Conservation (phyloP, 2,888 invertebrate species). For the Chirona hameri region DNA sequence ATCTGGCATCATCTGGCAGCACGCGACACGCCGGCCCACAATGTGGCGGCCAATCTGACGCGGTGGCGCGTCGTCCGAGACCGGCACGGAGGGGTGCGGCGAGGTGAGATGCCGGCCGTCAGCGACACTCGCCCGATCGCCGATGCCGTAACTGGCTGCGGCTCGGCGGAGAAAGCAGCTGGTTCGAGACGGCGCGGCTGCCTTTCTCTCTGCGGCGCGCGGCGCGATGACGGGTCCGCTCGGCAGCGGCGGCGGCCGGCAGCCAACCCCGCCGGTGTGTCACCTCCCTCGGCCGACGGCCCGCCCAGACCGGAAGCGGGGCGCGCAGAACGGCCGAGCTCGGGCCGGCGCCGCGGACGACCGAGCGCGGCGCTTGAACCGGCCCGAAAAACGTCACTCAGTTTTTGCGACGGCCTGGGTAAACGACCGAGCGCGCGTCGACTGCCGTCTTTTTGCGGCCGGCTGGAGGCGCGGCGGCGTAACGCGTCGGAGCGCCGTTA, state of each 20-base stretch:
- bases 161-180: neutral
- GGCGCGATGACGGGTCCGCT: neutral
- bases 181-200: neutral
- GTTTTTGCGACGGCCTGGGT: neutral
- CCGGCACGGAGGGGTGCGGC: no score
- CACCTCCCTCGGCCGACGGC: neutral
- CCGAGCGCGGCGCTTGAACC: neutral
- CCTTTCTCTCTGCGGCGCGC: neutral
- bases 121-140: neutral
- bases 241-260: neutral
- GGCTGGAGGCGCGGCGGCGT: neutral
- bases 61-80: neutral
- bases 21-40: neutral
- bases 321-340: neutral
- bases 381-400: neutral
- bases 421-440: neutral
- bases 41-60: neutral
- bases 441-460: neutral
- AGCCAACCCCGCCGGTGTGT: neutral
- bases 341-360: neutral
- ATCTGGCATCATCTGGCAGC: neutral
- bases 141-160: neutral
- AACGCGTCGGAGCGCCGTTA: neutral
- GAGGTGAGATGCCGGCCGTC: neutral
- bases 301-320: neutral